phyloP scores from a whole-genome alignment of 2,113 vertebrate genomes.

The Eleginops maclovinus region DNA sequence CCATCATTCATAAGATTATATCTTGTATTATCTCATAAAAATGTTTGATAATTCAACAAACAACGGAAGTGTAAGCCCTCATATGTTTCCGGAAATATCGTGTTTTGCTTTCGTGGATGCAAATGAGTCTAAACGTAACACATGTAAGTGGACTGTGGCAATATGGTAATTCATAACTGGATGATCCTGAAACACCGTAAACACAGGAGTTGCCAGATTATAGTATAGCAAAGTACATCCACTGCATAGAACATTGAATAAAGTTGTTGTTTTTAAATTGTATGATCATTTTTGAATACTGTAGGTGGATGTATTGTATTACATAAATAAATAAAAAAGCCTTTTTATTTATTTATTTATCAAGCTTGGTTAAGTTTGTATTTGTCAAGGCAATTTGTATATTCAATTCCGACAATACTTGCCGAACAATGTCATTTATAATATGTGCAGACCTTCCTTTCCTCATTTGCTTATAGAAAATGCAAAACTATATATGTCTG shows the following conservation, averaged over 20 bases:
- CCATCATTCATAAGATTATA: background rate
- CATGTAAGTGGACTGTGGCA: background rate
- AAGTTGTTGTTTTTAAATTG: background rate
- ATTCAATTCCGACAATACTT: background rate
- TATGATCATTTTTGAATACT: background rate
- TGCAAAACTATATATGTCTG: background rate
- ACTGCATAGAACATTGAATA: background rate
- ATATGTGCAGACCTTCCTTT: background rate
- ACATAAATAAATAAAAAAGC: background rate
- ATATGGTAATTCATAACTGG: background rate
- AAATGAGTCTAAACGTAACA: background rate
- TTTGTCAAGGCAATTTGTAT: background rate
- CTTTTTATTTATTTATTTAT: background rate
- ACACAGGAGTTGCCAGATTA: background rate
- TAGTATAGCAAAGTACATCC: background rate
- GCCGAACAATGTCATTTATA: background rate
- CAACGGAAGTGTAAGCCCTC: background rate
- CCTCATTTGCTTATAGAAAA: background rate
- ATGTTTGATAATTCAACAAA: background rate
- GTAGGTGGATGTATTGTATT: background rate
- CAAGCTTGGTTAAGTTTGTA: background rate
- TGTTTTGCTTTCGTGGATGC: background rate
- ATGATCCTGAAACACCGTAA: background rate
- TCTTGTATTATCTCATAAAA: background rate
- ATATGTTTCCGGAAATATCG: background rate